Base-by-base conservation (phyloP, 2,888 invertebrate genomes). In the Lithosia quadra region DNA sequence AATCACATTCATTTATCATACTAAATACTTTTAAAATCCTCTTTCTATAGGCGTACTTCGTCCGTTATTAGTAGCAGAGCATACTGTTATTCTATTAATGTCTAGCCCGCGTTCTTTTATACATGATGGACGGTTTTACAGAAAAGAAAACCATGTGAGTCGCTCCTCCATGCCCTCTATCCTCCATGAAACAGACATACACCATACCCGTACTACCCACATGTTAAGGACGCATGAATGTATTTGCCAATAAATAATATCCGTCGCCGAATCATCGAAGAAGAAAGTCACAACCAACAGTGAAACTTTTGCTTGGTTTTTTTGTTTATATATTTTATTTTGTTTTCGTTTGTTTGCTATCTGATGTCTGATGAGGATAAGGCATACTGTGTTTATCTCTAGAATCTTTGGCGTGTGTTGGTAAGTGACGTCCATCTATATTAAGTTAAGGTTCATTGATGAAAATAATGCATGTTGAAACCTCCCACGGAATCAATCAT, bases 211-310 rank as follows among this genome's bases (percentile, higher is more conserved):
- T 69, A 62, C 65, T 39, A 57, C 60, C 39, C 18, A 55, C 69
- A 67, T 59, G 24, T n/a, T 79, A 75, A 79, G 78, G 78, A 78
- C 87, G 94, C 94, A 93, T 94, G 92, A 92, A 92, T 92, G 94
- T 94, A 91, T 94, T 94, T 94, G 94, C 94, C 94, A 94, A 94
- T 94, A 94, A 94, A 93, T 92, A 90, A 89, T 86, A 78, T 87
- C 72, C 80, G 80, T 86, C 78, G 64, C 67, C 79, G 74, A 83
- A 80, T 83, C 81, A 81, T 82, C 80, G 79, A 84, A 76, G 79
- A 83, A 80, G 80, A 84, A 86, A 88, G 79, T 88, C 88, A 88
- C 87, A 83, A 81, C 79, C 78, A 88, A 85, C 87, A 82, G 86
- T 90, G 88, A 88, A 85, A 81, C 21, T 8, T 84, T 82, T 84